phyloP scores from a whole-genome alignment of 2,888 invertebrate species.

The Agonopterix alstromeriana region DNA sequence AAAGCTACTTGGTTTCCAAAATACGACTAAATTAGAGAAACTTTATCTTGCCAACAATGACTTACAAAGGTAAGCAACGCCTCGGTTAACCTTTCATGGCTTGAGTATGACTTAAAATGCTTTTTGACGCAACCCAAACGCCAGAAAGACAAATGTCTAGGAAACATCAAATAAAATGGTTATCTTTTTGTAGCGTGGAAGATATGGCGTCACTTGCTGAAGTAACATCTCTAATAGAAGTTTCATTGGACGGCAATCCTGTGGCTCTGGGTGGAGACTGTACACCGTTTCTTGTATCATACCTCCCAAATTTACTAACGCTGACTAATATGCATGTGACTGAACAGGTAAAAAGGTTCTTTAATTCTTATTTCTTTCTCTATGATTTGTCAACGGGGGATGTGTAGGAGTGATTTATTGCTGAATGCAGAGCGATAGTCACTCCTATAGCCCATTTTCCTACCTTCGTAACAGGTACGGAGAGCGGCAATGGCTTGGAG shows the following conservation, averaged over 20 bases:
- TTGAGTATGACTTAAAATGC: background rate
- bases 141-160: background rate
- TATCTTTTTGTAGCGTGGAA: constrained; percentile 80
- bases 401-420: no score
- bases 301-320: constrained; percentile 83
- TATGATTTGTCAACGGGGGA: background rate
- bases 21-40: constrained; percentile 85
- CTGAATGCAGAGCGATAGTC: no score
- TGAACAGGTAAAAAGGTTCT: constrained; percentile 74
- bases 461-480: constrained; percentile 64
- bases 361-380: background rate
- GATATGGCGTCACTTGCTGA: constrained; percentile 90
- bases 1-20: constrained; percentile 87
- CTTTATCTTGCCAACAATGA: constrained; percentile 90
- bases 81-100: background rate
- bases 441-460: no score
- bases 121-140: background rate
- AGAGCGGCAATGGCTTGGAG: constrained; percentile 89
- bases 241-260: constrained; percentile 92
- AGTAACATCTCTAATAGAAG: constrained; percentile 85
- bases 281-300: constrained; percentile 87
- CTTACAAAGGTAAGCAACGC: constrained; percentile 64
- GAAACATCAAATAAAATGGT: background rate
- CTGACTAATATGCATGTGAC: constrained; percentile 88
- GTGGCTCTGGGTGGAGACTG: constrained; percentile 88